phyloP scores from a whole-genome alignment of 2,888 invertebrate species.

The Cabera pusaria region DNA sequence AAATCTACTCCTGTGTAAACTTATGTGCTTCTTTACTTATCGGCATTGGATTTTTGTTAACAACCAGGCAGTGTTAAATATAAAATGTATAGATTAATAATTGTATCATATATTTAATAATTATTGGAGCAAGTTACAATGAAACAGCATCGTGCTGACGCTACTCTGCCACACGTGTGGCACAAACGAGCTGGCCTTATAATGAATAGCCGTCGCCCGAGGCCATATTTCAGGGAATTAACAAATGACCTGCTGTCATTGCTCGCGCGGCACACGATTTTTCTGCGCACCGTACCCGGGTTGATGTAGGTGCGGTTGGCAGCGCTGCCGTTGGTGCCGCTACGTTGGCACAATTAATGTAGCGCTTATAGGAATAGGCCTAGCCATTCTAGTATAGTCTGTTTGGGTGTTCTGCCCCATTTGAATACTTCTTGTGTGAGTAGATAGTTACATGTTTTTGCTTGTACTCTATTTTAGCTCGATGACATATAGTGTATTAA shows the following conservation, averaged over 20 bases:
- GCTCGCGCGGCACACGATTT: slow-evolving; percentile 74
- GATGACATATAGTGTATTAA: too few species aligned
- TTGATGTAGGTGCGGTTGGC: slow-evolving; percentile 77
- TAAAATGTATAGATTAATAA: too few species aligned
- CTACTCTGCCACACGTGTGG: slow-evolving; percentile 71
- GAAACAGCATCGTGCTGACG: slow-evolving; percentile 53
- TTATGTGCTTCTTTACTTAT: too few species aligned
- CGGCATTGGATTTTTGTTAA: too few species aligned
- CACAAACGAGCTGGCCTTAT: slow-evolving; percentile 78
- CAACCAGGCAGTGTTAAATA: too few species aligned
- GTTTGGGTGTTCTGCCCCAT: slow-evolving; percentile 4
- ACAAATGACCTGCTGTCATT: slow-evolving; percentile 79
- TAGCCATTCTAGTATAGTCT: slow-evolving; percentile 22
- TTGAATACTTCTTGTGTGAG: too few species aligned
- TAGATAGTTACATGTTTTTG: too few species aligned
- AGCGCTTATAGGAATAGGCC: slow-evolving; percentile 44
- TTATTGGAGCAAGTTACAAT: too few species aligned
- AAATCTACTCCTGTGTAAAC: too few species aligned
- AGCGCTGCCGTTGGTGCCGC: slow-evolving; percentile 39
- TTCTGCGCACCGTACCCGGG: slow-evolving; percentile 77
- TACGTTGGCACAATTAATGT: slow-evolving; percentile 52
- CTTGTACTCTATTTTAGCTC: too few species aligned
- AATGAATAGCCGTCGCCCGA: slow-evolving; percentile 79
- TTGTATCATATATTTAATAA: too few species aligned
- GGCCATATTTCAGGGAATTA: slow-evolving; percentile 81